Base-by-base conservation (phyloP, 2,797 vertebrate genomes). In the Thamnophis elegans region DNA sequence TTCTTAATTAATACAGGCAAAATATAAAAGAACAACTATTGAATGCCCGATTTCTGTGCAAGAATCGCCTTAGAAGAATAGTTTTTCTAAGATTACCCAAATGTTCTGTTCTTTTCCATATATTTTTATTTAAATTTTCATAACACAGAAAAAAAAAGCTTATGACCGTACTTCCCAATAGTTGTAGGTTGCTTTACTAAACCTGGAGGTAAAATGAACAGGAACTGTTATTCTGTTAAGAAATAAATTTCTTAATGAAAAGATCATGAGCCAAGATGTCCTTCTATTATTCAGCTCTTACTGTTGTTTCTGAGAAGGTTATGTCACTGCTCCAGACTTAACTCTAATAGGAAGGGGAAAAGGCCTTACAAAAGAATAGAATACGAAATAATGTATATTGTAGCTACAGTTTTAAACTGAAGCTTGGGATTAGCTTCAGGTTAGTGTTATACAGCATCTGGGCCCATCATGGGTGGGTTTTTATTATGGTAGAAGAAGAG, bases 1-100 rank as follows among this genome's bases (percentile, higher is more conserved):
- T 89, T 86, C 36, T 93, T 47, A 0, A 56, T 95, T 95, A 92
- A 58, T 94, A 94, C 16, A 56, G 78, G 87, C 32, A 91, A 87
- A 91, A 78, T 90, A 28, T 62, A 53, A 60, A 87, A 36, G n/a
- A n/a, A n/a, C n/a, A 89, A 42, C 87, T 78, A 82, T 88, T 51
- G 58, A 88, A 87, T 32, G 89, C 60, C 47, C 60, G 87, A 10
- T 73, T 47, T 36, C 26, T 90, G 16, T 18, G 16, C 65, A 73
- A 20, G n/a, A 36, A 73, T 36, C 32, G 62, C 65, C 3, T 68
- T 36, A 9, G 20, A 89, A 90, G 28, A 87, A 87, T 88, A 82
- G 55, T 73, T 53, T 78, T 55, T 51, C 32, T 25, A 60, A 32
- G 13, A 6, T 14, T 89, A 60, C 32, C 28, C 13, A 59, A 22